Evolutionary conservation across 2,113 vertebrate species (phyloP).

Genomic region (Psittacus erithacus): DNA sequence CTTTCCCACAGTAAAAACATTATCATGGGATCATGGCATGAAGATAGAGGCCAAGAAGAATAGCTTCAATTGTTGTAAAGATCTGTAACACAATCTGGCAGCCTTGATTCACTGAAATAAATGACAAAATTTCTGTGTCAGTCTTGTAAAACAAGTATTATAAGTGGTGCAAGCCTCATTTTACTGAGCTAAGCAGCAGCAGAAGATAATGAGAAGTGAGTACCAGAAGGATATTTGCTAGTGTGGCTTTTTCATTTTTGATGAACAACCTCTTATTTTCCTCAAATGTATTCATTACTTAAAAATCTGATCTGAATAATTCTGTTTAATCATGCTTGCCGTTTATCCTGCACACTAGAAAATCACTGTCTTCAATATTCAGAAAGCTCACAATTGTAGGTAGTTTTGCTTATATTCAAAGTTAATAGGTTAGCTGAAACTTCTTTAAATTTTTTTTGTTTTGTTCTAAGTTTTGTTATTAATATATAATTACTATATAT

Average conservation of each 20-base stretch:
- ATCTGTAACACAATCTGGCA: background rate
- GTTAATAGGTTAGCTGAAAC: background rate
- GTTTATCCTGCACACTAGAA: background rate
- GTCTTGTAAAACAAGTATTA: background rate
- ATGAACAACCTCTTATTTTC: background rate
- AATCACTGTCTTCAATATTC: background rate
- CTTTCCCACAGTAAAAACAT: background rate
- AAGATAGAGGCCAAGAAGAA: background rate
- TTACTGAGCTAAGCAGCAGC: background rate
- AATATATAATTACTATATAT: background rate
- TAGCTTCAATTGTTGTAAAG: fast-evolving
- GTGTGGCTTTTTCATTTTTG: background rate
- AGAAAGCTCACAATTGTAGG: background rate
- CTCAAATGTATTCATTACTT: conserved; percentile 21
- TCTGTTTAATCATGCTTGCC: background rate
- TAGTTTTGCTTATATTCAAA: background rate
- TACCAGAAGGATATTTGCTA: background rate
- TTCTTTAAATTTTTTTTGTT: background rate
- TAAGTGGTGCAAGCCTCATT: background rate
- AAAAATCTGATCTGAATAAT: conserved; percentile 23
- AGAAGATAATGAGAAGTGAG: background rate
- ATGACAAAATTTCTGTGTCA: background rate
- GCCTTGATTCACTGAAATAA: background rate
- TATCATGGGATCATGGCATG: background rate
- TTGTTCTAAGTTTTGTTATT: background rate